Percentiles rank a stretch among this genome's conserved stretches.
Conservation (phyloP, 2,888 invertebrate genomes). For the Lacanobia oleracea region DNA sequence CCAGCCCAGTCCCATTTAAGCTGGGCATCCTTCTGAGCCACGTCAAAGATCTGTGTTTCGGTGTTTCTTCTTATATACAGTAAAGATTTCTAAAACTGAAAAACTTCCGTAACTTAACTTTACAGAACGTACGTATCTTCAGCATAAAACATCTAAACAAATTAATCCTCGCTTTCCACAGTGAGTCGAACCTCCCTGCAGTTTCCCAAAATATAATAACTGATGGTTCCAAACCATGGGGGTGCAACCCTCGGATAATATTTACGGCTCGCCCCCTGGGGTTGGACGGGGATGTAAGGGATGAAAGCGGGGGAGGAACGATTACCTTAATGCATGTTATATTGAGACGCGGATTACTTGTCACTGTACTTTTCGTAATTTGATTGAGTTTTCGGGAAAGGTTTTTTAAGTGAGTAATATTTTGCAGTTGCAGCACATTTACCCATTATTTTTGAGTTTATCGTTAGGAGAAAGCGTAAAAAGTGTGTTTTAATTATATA, state of each 20-base stretch:
- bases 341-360: conserved; percentile 67
- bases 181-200: conserved; percentile 23
- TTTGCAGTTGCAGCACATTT: too few relatives aligned
- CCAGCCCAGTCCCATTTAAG: too few relatives aligned
- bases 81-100: neutral
- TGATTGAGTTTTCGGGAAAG: conserved; percentile 42
- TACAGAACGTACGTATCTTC: neutral
- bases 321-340: conserved; percentile 79
- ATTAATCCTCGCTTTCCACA: conserved; percentile 34
- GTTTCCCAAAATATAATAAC: conserved; percentile 54
- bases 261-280: conserved; percentile 53
- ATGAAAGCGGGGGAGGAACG: conserved; percentile 59
- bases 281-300: conserved; percentile 24
- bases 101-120: neutral
- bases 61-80: too few relatives aligned
- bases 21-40: too few relatives aligned
- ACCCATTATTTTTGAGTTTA: too few relatives aligned
- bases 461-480: too few relatives aligned
- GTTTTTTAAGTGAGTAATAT: neutral
- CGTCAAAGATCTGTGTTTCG: too few relatives aligned
- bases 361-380: conserved; percentile 34
- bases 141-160: conserved; percentile 27
- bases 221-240: conserved; percentile 42
- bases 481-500: too few relatives aligned
- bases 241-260: conserved; percentile 58